phyloP scores from a whole-genome alignment of 2,888 invertebrate genomes.

The Caenorhabditis sinica region DNA sequence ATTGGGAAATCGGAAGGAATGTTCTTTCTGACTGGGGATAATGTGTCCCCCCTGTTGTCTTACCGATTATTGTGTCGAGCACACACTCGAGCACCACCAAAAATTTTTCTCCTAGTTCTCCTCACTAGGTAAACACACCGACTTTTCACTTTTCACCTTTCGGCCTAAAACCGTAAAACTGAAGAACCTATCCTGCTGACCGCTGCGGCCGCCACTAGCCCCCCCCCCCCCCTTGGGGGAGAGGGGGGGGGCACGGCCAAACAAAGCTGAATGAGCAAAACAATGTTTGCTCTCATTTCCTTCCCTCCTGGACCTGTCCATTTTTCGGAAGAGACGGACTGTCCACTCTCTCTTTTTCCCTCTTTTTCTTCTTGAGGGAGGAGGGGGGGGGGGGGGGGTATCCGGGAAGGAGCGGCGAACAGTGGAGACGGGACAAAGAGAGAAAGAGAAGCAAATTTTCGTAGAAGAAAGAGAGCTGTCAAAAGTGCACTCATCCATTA shows the following conservation, averaged over 20 bases:
- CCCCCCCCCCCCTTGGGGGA: no score
- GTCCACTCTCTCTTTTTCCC: no score
- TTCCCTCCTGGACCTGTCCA: not conserved
- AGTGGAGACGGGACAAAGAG: not conserved
- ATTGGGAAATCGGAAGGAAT: constrained; percentile 32
- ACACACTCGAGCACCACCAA: constrained; percentile 14
- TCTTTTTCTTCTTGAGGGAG: no score
- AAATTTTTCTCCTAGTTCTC: no score
- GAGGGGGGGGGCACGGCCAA: no score
- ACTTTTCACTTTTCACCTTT: constrained; percentile 55
- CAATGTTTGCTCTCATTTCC: not conserved
- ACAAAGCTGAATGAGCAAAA: not conserved
- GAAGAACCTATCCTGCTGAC: constrained; percentile 29
- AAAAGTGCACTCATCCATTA: constrained; percentile 58
- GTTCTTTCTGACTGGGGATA: constrained; percentile 23
- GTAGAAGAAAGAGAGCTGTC: constrained; percentile 33
- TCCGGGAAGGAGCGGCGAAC: constrained; percentile 33
- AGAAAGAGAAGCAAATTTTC: not conserved
- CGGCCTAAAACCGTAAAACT: constrained; percentile 59
- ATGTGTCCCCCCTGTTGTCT: constrained; percentile 10
- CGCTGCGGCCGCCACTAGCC: not conserved
- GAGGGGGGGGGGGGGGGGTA: not conserved
- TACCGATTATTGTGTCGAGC: constrained; percentile 17
- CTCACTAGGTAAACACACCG: constrained; percentile 58
- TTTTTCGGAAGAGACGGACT: no score